phyloP scores from a whole-genome alignment of 2,888 invertebrate genomes.

The Ommatoiulus sabulosus region DNA sequence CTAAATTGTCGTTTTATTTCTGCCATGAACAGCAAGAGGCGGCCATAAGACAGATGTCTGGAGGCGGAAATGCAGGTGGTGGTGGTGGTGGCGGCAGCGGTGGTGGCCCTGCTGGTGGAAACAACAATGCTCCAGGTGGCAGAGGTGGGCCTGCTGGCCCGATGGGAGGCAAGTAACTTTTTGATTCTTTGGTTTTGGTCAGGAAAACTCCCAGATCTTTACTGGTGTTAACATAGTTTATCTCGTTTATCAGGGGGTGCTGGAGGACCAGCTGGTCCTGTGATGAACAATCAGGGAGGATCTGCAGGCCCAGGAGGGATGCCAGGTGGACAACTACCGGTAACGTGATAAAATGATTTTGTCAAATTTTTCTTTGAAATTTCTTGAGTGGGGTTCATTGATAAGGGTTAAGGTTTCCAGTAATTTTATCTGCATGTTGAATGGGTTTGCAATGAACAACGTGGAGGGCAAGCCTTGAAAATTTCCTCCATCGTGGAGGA shows the following conservation, averaged over 20 bases:
- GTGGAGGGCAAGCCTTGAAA: too few relatives aligned
- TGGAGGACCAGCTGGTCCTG: conserved; percentile 36
- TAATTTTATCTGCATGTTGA: not conserved
- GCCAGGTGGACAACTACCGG: conserved; percentile 34
- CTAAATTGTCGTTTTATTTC: conserved; percentile 17
- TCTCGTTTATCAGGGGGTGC: not conserved
- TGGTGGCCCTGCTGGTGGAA: conserved; percentile 36
- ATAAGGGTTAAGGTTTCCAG: not conserved
- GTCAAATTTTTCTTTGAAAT: not conserved
- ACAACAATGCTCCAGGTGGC: conserved; percentile 7
- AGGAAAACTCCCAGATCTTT: not conserved
- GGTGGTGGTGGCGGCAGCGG: conserved; percentile 43
- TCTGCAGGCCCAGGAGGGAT: not conserved
- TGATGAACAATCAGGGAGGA: conserved; percentile 13
- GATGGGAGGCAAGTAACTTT: not conserved
- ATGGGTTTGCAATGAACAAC: too few relatives aligned
- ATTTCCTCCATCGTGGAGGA: not conserved
- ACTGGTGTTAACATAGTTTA: not conserved
- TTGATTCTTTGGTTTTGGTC: not conserved
- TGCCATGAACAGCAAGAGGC: conserved; percentile 59
- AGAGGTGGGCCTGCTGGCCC: conserved; percentile 22
- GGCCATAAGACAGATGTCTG: conserved; percentile 58
- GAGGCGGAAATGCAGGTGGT: conserved; percentile 51
- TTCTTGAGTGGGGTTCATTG: not conserved
- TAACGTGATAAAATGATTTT: conserved; percentile 34